Conservation (phyloP, 2,888 invertebrate genomes). For the Dryococelus australis region DNA sequence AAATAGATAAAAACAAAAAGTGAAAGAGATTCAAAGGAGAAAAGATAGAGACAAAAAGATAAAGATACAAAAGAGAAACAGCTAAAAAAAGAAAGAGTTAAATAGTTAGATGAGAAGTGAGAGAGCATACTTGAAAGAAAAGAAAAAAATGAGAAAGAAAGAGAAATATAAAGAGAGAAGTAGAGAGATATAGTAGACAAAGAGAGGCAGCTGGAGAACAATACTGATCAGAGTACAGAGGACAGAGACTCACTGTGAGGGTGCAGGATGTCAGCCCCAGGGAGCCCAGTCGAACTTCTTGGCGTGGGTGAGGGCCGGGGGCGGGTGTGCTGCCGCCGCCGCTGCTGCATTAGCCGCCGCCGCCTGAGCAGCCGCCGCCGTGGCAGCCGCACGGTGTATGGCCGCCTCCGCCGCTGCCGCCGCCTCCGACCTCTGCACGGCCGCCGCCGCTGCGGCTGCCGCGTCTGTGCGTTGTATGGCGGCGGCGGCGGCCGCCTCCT, state of each 20-base stretch:
- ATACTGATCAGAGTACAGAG: too few relatives aligned
- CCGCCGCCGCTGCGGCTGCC: conserved; percentile 69
- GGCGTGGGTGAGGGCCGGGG: conserved; percentile 17
- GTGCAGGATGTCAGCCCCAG: conserved; percentile 32
- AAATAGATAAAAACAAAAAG: too few relatives aligned
- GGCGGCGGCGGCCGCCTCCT: conserved; percentile 74
- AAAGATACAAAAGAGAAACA: too few relatives aligned
- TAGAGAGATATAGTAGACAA: too few relatives aligned
- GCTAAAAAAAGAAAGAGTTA: too few relatives aligned
- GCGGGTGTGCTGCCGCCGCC: conserved; percentile 54
- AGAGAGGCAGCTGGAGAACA: too few relatives aligned
- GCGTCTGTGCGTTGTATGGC: conserved; percentile 73
- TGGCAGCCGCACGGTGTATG: conserved; percentile 56
- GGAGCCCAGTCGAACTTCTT: conserved; percentile 35
- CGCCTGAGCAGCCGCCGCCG: conserved; percentile 60
- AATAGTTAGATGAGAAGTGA: too few relatives aligned
- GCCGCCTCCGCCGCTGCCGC: conserved; percentile 57
- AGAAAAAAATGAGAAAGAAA: too few relatives aligned
- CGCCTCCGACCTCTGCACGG: conserved; percentile 61
- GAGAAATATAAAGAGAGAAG: too few relatives aligned
- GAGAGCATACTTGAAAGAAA: too few relatives aligned
- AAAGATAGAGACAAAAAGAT: too few relatives aligned
- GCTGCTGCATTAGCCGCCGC: conserved; percentile 60
- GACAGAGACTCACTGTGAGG: background rate
- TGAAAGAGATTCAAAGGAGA: too few relatives aligned